phyloP scores from a whole-genome alignment of 64 coral and sea anemone species.

The Acropora tenuis region DNA sequence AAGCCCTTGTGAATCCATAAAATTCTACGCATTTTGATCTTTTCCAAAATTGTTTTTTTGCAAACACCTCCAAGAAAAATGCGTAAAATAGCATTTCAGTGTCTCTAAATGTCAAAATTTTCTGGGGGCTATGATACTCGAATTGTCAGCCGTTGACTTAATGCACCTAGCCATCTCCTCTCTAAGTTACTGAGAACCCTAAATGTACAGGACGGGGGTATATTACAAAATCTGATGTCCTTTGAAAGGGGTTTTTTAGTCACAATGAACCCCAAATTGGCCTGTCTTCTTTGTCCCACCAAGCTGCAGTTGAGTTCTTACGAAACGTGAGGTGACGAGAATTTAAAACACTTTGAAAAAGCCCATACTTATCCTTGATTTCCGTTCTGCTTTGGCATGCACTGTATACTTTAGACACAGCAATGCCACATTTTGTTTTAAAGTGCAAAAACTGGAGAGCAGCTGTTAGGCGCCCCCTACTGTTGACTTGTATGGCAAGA shows the following conservation, averaged over 20 bases:
- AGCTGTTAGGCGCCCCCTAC: constrained; percentile 9
- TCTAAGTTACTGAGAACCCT: constrained; percentile 5
- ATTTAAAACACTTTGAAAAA: constrained; percentile 3
- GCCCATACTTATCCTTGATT: not conserved
- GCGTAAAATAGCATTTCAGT: not conserved
- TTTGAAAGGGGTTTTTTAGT: constrained; percentile 15
- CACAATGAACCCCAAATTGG: constrained; percentile 14
- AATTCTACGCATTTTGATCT: no score
- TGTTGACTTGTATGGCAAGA: constrained; percentile 24
- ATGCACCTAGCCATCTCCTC: constrained; percentile 5
- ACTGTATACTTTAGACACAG: not conserved
- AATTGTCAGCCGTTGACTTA: constrained; percentile 6
- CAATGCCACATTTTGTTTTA: constrained; percentile 10
- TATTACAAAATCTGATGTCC: constrained; percentile 7
- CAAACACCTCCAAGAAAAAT: not conserved
- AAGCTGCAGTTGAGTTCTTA: not conserved
- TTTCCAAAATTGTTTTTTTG: no score
- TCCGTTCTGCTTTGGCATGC: not conserved
- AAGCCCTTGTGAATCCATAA: constrained; percentile 13
- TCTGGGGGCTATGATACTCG: not conserved
- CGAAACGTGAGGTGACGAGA: not conserved
- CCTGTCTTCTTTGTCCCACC: constrained; percentile 7
- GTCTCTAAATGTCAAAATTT: constrained; percentile 4
- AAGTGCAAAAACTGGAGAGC: constrained; percentile 24
- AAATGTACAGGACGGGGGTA: constrained; percentile 4